A percentile compares a stretch with the other conserved stretches of the same genome.
phyloP scores from a whole-genome alignment of 2,888 invertebrate genomes.

The Sicus ferrugineus region DNA sequence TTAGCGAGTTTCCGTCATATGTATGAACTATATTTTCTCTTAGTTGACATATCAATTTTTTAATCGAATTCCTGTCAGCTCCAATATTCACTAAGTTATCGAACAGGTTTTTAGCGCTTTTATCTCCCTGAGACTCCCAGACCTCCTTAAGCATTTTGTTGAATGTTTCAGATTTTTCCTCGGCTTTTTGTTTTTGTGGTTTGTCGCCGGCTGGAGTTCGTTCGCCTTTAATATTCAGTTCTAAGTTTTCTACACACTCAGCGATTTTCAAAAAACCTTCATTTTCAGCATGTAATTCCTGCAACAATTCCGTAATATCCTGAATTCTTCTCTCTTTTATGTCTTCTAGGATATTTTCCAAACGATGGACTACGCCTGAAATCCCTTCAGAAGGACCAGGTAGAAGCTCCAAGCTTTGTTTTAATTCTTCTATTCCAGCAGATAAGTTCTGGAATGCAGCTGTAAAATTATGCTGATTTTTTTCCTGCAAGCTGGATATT shows the following conservation, averaged over 20 bases:
- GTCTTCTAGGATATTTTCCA: background rate
- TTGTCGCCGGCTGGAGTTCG: background rate
- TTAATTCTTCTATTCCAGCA: background rate
- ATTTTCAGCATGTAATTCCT: conserved; percentile 20
- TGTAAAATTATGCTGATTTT: background rate
- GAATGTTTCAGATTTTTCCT: background rate
- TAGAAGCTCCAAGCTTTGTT: background rate
- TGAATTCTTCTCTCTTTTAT: background rate
- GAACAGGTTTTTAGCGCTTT: conserved; percentile 23
- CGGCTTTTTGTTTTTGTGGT: background rate
- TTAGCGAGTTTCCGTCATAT: background rate
- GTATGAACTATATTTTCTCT: conserved; percentile 1
- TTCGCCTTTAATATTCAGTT: conserved; percentile 5
- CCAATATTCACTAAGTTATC: background rate
- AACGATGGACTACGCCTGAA: too few species aligned
- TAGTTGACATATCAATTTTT: background rate
- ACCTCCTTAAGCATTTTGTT: conserved; percentile 4
- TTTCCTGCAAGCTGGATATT: conserved; percentile 11
- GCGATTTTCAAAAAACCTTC: conserved; percentile 16
- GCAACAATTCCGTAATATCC: conserved; percentile 4
- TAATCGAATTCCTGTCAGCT: conserved; percentile 27
- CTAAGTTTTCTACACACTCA: background rate
- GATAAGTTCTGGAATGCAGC: background rate
- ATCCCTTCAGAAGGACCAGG: too few species aligned
- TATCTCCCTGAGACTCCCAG: conserved; percentile 24